phyloP scores from a whole-genome alignment of 2,888 invertebrate species.

The Rotaria socialis region DNA sequence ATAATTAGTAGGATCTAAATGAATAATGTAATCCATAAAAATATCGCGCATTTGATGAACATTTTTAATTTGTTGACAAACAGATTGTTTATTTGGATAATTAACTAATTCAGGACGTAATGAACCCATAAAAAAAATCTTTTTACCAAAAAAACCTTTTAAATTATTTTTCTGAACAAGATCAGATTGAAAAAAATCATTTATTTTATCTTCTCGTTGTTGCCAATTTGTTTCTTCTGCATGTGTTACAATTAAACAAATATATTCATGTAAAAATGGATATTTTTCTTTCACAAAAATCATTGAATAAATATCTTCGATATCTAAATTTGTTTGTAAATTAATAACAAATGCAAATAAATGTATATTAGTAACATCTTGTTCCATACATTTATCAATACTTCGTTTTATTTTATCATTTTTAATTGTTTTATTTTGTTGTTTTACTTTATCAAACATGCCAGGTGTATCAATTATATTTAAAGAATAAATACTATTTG shows the following conservation, averaged over 20 bases:
- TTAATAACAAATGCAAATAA: neutral
- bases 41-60: neutral
- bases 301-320: neutral
- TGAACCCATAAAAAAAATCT: neutral
- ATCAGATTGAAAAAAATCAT: neutral
- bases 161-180: neutral
- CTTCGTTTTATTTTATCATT: conserved; percentile 36
- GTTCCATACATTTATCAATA: neutral
- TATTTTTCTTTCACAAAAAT: neutral
- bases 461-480: neutral
- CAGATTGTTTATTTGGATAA: neutral
- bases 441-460: neutral
- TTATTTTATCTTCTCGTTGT: neutral
- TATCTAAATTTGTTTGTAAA: neutral
- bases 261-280: neutral
- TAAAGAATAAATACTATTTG: neutral
- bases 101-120: neutral
- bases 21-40: neutral
- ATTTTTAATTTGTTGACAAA: conserved; percentile 3
- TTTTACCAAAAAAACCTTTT: neutral
- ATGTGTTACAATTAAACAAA: conserved; percentile 3
- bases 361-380: conserved; percentile 49
- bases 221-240: neutral
- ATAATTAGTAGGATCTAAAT: neutral
- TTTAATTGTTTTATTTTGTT: neutral